Evolutionary conservation across 2,888 invertebrate species (phyloP).

Genomic region (Scaptomyza parva): DNA sequence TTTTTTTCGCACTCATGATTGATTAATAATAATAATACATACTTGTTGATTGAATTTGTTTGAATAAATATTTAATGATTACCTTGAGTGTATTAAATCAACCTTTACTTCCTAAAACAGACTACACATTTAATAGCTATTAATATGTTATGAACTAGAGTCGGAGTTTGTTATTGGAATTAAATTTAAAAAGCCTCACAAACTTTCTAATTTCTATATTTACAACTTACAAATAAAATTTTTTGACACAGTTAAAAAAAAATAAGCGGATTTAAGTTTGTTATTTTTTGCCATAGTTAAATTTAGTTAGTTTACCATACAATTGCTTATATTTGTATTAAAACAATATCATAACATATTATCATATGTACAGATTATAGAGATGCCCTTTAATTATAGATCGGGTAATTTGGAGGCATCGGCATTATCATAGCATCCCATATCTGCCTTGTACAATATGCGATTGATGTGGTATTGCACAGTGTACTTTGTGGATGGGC

Average conservation of each 20-base stretch:
- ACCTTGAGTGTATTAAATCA: not conserved
- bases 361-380: not conserved
- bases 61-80: not conserved
- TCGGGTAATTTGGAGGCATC: constrained; percentile 35
- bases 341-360: not conserved
- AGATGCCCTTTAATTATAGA: not conserved
- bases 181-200: not conserved
- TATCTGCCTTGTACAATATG: constrained; percentile 63
- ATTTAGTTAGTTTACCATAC: too few species aligned
- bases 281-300: too few species aligned
- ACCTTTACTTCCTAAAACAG: not conserved
- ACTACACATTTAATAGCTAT: not conserved
- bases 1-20: constrained; percentile 30
- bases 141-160: not conserved
- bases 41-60: constrained; percentile 23
- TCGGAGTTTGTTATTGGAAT: too few species aligned
- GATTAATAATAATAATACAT: constrained; percentile 20
- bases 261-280: too few species aligned
- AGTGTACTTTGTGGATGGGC: constrained; percentile 45
- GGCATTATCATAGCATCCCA: constrained; percentile 54
- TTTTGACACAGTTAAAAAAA: too few species aligned
- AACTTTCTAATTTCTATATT: not conserved
- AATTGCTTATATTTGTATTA: too few species aligned
- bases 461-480: constrained; percentile 62
- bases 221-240: not conserved